A percentile compares a stretch with the other conserved stretches of the same genome.
phyloP scores from a whole-genome alignment of 2,797 vertebrate genomes.

The Gymnothorax javanicus region DNA sequence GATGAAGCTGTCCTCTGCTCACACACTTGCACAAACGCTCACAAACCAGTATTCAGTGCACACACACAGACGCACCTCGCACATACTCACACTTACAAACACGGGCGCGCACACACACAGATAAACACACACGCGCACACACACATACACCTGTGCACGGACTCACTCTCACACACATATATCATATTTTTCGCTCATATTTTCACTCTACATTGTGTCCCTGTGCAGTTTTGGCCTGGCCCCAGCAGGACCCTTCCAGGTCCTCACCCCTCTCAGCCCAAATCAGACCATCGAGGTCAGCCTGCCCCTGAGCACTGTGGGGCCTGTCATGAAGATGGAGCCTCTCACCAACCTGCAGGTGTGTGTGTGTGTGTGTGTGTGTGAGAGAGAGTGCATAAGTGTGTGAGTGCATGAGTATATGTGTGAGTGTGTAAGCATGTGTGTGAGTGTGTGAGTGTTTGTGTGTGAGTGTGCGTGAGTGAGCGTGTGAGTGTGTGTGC shows the following conservation, averaged over 20 bases:
- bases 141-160: background rate
- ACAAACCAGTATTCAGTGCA: background rate
- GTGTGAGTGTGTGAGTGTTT: background rate
- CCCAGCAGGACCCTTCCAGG: conserved; percentile 91
- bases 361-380: background rate
- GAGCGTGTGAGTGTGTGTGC: conserved; percentile 56
- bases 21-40: background rate
- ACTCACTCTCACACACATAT: background rate
- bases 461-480: conserved; percentile 58
- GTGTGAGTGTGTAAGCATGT: background rate
- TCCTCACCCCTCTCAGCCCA: conserved; percentile 87
- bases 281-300: conserved; percentile 91
- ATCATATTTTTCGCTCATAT: background rate
- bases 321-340: conserved; percentile 98
- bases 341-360: conserved; percentile 98
- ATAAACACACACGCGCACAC: background rate
- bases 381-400: background rate
- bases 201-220: background rate
- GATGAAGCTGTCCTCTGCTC: background rate
- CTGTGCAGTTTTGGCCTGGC: conserved; percentile 87
- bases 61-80: background rate
- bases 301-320: conserved; percentile 87
- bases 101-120: background rate
- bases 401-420: background rate
- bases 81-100: background rate